Percentiles rank a stretch among this genome's conserved stretches.
Conservation (phyloP, 2,797 vertebrate genomes). For the Acrossocheilus fasciatus region DNA sequence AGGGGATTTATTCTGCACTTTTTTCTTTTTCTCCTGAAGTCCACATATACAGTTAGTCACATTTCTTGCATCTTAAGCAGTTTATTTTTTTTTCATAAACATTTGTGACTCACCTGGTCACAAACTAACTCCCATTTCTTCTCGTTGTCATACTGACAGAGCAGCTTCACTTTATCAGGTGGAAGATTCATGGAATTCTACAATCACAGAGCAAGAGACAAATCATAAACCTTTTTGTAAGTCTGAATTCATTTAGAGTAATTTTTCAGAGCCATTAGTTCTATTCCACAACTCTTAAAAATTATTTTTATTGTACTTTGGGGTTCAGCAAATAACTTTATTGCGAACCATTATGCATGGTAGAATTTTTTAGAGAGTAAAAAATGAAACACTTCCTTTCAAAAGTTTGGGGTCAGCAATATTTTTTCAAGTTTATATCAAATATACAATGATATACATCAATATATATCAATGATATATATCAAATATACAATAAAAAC, state of each 20-base stretch:
- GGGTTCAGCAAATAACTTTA: not conserved
- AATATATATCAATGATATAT: too few relatives aligned
- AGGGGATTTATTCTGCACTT: not conserved
- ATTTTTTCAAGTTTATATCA: not conserved
- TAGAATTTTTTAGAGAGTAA: not conserved
- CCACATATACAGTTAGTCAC: not conserved
- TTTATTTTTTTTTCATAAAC: too few relatives aligned
- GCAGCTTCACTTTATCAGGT: conserved; percentile 92
- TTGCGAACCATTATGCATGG: not conserved
- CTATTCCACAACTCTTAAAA: not conserved
- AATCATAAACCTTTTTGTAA: not conserved
- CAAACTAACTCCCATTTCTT: conserved; percentile 99
- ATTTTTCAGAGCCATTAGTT: not conserved
- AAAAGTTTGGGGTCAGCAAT: not conserved
- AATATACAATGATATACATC: not conserved
- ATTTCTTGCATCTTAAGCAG: not conserved
- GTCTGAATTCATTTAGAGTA: not conserved
- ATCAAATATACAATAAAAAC: not conserved
- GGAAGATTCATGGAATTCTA: conserved; percentile 97
- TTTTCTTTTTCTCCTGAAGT: not conserved
- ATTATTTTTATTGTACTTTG: not conserved
- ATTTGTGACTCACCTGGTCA: conserved; percentile 56
- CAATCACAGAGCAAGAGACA: conserved; percentile 22
- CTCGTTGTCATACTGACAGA: conserved; percentile 87
- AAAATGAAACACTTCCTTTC: not conserved